These are phyloP conservation scores for Gulo gulo DNA, from an alignment of 2,113 vertebrate genomes.

Conservation along the genomic window DNA sequence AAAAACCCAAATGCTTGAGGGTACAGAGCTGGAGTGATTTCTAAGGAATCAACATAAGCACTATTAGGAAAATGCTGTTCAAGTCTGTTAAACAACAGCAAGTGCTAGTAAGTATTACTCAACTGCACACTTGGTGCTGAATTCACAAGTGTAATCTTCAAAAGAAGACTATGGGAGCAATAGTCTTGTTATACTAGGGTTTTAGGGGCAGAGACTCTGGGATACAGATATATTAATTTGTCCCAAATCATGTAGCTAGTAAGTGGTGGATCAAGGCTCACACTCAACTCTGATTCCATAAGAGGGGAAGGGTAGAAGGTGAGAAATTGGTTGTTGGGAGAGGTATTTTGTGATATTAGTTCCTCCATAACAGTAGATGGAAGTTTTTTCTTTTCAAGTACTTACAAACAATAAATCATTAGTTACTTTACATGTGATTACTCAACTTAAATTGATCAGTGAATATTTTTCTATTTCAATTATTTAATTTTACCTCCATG, in stretches of 20 bases:
- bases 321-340: not conserved
- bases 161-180: not conserved
- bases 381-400: not conserved
- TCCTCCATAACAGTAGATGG: not conserved
- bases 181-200: not conserved
- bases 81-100: not conserved
- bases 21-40: not conserved
- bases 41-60: conserved; percentile 9
- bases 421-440: conserved; percentile 11
- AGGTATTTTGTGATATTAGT: conserved; percentile 5
- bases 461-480: not conserved
- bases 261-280: not conserved
- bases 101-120: not conserved
- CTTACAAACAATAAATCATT: not conserved
- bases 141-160: not conserved
- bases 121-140: not conserved
- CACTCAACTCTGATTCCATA: conserved; percentile 19
- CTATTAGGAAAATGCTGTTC: not conserved
- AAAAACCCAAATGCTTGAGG: not conserved
- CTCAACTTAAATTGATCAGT: conserved; percentile 1
- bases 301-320: not conserved
- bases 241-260: not conserved
- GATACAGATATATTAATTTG: conserved; percentile 1
- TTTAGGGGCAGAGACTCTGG: not conserved
- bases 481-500: conserved; percentile 14